Conservation (phyloP, 2,113 vertebrate genomes). For the Labeo catla region DNA sequence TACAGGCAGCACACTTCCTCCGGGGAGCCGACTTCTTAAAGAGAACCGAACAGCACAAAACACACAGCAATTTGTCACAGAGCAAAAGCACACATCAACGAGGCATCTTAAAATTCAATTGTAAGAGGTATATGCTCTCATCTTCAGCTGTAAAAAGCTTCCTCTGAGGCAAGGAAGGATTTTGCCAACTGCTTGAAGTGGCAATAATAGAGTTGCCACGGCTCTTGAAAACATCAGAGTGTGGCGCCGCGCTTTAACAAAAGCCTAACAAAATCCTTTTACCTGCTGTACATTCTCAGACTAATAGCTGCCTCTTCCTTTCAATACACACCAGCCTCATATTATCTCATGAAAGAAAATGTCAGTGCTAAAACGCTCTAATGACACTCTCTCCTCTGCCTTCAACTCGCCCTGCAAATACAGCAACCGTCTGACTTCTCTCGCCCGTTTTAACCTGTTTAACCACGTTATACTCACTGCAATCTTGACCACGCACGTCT, state of each 20-base stretch:
- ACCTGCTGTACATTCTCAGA: slow-evolving; percentile 46
- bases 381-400: slow-evolving; percentile 26
- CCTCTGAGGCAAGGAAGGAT: background rate
- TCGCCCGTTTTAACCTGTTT: background rate
- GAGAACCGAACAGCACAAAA: slow-evolving; percentile 60
- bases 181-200: slow-evolving; percentile 31
- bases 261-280: slow-evolving; percentile 26
- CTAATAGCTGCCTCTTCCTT: slow-evolving; percentile 42
- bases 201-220: slow-evolving; percentile 21
- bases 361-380: slow-evolving; percentile 34
- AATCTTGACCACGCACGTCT: slow-evolving; percentile 91
- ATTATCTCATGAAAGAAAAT: slow-evolving; percentile 50
- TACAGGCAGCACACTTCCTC: slow-evolving; percentile 95
- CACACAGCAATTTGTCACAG: slow-evolving; percentile 50
- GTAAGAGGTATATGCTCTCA: slow-evolving; percentile 2
- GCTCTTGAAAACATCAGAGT: slow-evolving; percentile 43
- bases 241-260: slow-evolving; percentile 22
- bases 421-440: slow-evolving; percentile 15
- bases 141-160: slow-evolving; percentile 33
- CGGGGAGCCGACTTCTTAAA: slow-evolving; percentile 94
- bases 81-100: background rate
- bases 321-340: slow-evolving; percentile 12
- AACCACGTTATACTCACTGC: slow-evolving; percentile 83
- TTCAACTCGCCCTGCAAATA: background rate
- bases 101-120: slow-evolving; percentile 8